These are phyloP conservation scores for Momotus momota DNA, from an alignment of 2,797 vertebrate genomes.

Conservation along the genomic window DNA sequence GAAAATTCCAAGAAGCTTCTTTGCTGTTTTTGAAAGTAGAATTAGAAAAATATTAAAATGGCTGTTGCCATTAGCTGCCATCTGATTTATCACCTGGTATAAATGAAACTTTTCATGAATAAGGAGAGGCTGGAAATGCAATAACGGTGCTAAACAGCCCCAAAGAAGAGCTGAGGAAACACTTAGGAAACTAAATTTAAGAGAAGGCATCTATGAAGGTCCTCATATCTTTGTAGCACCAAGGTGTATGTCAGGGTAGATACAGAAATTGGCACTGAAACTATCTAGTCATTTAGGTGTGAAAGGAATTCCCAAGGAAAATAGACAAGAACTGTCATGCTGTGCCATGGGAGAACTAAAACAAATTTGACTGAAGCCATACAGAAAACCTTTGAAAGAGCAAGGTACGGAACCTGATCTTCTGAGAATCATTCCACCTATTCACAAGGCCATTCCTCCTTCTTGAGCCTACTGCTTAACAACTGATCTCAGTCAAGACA, in stretches of 20 bases:
- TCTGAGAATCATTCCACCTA: background rate
- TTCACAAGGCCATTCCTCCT: background rate
- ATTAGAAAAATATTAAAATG: background rate
- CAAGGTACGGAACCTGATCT: background rate
- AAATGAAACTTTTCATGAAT: background rate
- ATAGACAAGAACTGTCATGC: background rate
- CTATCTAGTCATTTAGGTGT: background rate
- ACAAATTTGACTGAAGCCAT: background rate
- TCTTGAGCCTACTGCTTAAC: background rate
- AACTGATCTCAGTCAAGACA: background rate
- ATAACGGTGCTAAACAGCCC: background rate
- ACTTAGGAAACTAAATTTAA: background rate
- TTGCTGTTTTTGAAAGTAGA: background rate
- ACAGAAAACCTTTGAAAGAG: background rate
- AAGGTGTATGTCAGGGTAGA: background rate
- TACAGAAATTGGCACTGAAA: background rate
- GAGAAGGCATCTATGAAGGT: background rate
- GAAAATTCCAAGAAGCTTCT: background rate
- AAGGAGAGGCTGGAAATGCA: background rate
- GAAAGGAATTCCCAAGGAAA: background rate
- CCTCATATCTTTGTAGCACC: background rate
- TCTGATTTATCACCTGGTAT: background rate
- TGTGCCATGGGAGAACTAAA: background rate
- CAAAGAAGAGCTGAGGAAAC: background rate
- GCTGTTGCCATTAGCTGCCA: background rate